Evolutionary conservation across 2,797 vertebrate genomes (phyloP).

Genomic region (Dromococcyx pavoninus): DNA sequence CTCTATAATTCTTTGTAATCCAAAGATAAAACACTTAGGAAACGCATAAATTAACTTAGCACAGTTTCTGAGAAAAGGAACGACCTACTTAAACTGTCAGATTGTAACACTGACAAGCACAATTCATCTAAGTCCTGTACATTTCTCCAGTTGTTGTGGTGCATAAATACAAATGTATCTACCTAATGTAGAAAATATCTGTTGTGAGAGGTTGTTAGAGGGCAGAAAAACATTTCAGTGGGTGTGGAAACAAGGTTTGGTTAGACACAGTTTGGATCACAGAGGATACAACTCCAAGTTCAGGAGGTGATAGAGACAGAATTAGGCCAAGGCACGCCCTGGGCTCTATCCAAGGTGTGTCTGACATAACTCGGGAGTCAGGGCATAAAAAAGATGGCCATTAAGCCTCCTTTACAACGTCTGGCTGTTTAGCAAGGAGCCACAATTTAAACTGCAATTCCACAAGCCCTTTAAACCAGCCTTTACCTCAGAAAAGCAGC

Average conservation of each 20-base stretch:
- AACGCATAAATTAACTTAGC: not conserved
- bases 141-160: not conserved
- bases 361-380: not conserved
- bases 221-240: not conserved
- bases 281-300: not conserved
- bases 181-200: not conserved
- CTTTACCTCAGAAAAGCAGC: not conserved
- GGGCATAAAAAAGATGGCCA: not conserved
- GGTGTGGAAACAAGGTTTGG: not conserved
- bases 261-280: not conserved
- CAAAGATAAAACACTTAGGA: not conserved
- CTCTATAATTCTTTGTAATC: not conserved
- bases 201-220: not conserved
- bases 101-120: not conserved
- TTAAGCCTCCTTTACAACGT: not conserved
- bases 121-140: not conserved
- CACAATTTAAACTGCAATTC: not conserved
- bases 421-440: not conserved
- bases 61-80: not conserved
- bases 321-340: not conserved
- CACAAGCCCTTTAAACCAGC: not conserved
- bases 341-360: not conserved
- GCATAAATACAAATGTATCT: not conserved
- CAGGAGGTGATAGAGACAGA: not conserved
- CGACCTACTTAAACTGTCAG: not conserved